These are phyloP conservation scores for Aelia acuminata DNA, from an alignment of 2,888 invertebrate genomes.

Conservation along the genomic window DNA sequence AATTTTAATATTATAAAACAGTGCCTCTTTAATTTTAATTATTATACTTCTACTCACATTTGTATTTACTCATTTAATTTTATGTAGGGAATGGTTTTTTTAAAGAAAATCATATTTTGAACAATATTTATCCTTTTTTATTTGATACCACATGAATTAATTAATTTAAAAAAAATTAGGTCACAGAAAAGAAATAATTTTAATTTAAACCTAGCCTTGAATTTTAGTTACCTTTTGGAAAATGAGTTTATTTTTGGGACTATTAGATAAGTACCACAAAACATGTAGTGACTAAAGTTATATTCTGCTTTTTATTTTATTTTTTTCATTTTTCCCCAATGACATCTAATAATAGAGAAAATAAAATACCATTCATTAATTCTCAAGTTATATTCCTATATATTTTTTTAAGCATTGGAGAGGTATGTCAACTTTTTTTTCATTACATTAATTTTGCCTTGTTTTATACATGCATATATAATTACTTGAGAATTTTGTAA, in stretches of 20 bases:
- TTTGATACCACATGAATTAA: not conserved
- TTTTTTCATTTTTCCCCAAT: not conserved
- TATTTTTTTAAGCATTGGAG: not conserved
- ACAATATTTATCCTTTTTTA: not conserved
- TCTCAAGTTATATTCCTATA: not conserved
- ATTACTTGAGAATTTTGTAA: not conserved
- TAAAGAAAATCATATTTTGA: not conserved
- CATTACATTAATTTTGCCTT: no score
- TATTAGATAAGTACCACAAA: not conserved
- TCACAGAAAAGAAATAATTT: not conserved
- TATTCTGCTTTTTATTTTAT: not conserved
- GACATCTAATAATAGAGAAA: not conserved
- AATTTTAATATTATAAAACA: not conserved
- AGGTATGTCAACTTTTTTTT: not conserved
- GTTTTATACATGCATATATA: no score
- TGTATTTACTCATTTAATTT: not conserved
- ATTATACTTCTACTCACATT: not conserved
- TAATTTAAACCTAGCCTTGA: not conserved
- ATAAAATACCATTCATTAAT: not conserved
- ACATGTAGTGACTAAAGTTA: not conserved
- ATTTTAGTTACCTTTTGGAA: not conserved
- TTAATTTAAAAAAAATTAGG: no score
- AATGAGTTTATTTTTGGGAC: not conserved
- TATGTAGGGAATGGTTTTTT: not conserved
- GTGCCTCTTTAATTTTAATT: not conserved